A percentile compares a stretch with the other conserved stretches of the same genome.
Conservation (phyloP, 2,113 vertebrate species). For the Chitala chitala region DNA sequence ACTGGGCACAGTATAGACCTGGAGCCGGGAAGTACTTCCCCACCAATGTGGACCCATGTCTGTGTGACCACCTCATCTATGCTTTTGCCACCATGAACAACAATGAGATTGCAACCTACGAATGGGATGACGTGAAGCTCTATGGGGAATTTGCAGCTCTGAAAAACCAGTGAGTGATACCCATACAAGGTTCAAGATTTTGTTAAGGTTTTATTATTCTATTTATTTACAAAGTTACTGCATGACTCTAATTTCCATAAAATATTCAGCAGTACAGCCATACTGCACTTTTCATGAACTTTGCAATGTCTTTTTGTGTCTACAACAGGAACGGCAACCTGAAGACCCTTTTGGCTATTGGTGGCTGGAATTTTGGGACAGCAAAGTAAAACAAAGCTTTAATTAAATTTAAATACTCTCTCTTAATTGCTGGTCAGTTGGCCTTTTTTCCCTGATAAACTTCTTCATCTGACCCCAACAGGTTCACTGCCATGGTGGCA, state of each 20-base stretch:
- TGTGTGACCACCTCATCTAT: constrained; percentile 61
- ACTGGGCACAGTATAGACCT: constrained; percentile 58
- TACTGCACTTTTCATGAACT: background rate
- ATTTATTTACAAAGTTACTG: no score
- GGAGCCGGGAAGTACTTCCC: constrained; percentile 59
- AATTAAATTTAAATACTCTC: background rate
- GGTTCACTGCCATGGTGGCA: constrained; percentile 57
- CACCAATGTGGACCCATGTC: constrained; percentile 55
- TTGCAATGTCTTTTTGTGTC: background rate
- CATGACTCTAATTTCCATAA: no score
- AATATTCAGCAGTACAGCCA: background rate
- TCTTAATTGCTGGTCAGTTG: background rate
- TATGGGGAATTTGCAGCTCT: constrained; percentile 56
- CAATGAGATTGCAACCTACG: constrained; percentile 51
- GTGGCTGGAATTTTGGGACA: constrained; percentile 63
- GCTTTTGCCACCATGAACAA: constrained; percentile 56
- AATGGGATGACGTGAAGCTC: constrained; percentile 57
- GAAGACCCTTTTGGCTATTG: constrained; percentile 59
- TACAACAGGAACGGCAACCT: constrained; percentile 55
- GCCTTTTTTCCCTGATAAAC: background rate
- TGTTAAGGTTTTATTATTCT: no score
- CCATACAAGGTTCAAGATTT: no score
- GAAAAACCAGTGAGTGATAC: constrained; percentile 56
- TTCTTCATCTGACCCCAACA: constrained; percentile 5
- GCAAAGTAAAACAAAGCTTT: constrained; percentile 47